Conservation (phyloP, 2,113 vertebrate species). For the Ophthalmolycus amberensis region DNA sequence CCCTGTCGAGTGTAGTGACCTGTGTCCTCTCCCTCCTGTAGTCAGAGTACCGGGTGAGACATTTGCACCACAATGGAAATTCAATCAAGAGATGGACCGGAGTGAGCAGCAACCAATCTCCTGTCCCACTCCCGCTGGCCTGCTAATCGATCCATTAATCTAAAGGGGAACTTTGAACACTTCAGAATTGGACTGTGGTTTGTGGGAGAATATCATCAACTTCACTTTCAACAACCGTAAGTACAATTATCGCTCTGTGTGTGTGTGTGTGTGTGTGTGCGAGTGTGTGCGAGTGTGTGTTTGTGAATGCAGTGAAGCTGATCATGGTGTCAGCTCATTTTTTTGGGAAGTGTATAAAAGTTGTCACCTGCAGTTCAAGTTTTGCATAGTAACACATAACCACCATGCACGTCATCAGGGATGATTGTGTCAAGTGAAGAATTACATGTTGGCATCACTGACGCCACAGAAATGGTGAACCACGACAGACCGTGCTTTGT, state of each 20-base stretch:
- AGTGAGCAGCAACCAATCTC: slow-evolving; percentile 56
- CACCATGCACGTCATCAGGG: not conserved
- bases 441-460: not conserved
- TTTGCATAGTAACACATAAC: slow-evolving; percentile 9
- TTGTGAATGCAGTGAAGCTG: not conserved
- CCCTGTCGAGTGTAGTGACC: slow-evolving; percentile 65
- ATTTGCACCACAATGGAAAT: slow-evolving; percentile 80
- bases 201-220: slow-evolving; percentile 31
- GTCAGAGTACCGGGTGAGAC: slow-evolving; percentile 67
- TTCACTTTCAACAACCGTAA: slow-evolving; percentile 49
- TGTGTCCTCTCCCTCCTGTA: slow-evolving; percentile 64
- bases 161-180: slow-evolving; percentile 59
- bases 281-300: not conserved
- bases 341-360: not conserved
- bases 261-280: not conserved
- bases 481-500: not conserved
- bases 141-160: slow-evolving; percentile 47
- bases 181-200: slow-evolving; percentile 15
- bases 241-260: slow-evolving; percentile 28
- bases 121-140: slow-evolving; percentile 43
- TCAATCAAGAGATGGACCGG: slow-evolving; percentile 79
- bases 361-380: slow-evolving; percentile 23
- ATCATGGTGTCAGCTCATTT: not conserved
- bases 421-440: not conserved
- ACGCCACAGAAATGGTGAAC: not conserved